Evolutionary conservation across 2,888 invertebrate genomes (phyloP).

Genomic region (Trissoscelio sp.): DNA sequence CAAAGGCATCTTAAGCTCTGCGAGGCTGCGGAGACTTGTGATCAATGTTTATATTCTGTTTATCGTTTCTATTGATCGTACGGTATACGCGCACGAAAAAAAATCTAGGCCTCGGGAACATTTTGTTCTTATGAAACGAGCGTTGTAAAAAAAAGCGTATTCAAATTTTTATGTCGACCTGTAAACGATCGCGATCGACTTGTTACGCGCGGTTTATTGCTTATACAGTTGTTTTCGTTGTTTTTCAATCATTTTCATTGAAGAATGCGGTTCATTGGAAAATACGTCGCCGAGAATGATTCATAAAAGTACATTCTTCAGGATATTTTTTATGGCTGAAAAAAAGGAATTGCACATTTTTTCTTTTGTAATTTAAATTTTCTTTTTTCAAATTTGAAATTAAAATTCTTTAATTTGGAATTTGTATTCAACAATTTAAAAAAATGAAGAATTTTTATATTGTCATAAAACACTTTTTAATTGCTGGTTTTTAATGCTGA

Average conservation of each 20-base stretch:
- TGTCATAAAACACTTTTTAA: too few species aligned
- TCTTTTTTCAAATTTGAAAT: too few species aligned
- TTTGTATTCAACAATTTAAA: too few species aligned
- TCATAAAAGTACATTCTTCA: not conserved
- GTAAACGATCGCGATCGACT: conserved; percentile 29
- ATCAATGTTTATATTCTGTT: conserved; percentile 44
- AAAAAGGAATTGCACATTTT: too few species aligned
- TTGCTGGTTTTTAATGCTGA: too few species aligned
- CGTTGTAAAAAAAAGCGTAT: conserved; percentile 22
- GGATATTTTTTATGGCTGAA: not conserved
- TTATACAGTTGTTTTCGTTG: not conserved
- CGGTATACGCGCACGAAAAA: too few species aligned
- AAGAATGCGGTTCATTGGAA: not conserved
- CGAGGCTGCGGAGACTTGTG: too few species aligned
- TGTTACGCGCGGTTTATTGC: conserved; percentile 13
- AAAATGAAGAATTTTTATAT: too few species aligned
- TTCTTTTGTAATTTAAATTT: too few species aligned
- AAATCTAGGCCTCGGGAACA: conserved; percentile 44
- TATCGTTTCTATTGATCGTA: conserved; percentile 25
- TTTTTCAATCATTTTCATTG: not conserved
- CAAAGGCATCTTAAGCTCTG: conserved; percentile 15
- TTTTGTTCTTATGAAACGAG: conserved; percentile 43
- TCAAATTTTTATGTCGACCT: conserved; percentile 38
- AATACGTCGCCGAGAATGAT: conserved; percentile 6
- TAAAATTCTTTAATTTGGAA: too few species aligned